Percentiles rank a stretch among this genome's conserved stretches.
Conservation (phyloP, 2,888 invertebrate species). For the Megamerina dolium region DNA sequence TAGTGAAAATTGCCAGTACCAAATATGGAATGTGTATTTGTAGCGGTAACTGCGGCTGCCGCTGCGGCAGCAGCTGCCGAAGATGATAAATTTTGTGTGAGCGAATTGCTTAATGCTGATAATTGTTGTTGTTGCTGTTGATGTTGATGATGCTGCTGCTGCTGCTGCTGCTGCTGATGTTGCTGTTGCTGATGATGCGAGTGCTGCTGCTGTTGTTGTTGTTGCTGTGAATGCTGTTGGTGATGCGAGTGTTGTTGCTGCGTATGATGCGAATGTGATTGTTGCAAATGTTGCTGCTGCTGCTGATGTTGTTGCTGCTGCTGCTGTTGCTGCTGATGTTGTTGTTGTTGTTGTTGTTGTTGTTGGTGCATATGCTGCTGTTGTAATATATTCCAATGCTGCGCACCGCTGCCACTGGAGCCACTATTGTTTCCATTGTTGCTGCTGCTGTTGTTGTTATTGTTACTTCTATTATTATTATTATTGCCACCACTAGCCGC, state of each 20-base stretch:
- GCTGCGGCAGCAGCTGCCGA: slow-evolving; percentile 28
- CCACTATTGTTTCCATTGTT: slow-evolving; percentile 33
- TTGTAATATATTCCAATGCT: slow-evolving; percentile 10
- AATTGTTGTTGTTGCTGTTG: slow-evolving; percentile 28
- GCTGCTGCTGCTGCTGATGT: slow-evolving; percentile 21
- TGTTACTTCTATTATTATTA: slow-evolving; percentile 14
- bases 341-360: slow-evolving; percentile 33
- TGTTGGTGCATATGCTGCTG: slow-evolving; percentile 34
- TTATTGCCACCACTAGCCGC: slow-evolving; percentile 19
- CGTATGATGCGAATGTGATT: slow-evolving; percentile 20
- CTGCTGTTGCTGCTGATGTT: slow-evolving; percentile 25
- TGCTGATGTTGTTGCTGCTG: slow-evolving; percentile 26
- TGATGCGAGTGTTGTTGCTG: slow-evolving; percentile 29
- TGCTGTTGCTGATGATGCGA: slow-evolving; percentile 26
- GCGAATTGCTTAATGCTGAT: slow-evolving; percentile 32
- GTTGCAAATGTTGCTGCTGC: slow-evolving; percentile 16
- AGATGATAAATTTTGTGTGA: slow-evolving; percentile 28
- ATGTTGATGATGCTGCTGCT: slow-evolving; percentile 20
- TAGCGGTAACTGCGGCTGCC: slow-evolving; percentile 21
- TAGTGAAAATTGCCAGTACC: slow-evolving; percentile 47
- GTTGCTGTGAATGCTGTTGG: slow-evolving; percentile 29
- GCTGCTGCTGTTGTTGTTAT: slow-evolving; percentile 30
- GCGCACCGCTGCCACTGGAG: slow-evolving; percentile 25
- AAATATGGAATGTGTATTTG: slow-evolving; percentile 46
- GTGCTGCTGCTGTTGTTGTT: slow-evolving; percentile 27